Base-by-base conservation (phyloP, 2,797 vertebrate species). In the Saguinus oedipus region DNA sequence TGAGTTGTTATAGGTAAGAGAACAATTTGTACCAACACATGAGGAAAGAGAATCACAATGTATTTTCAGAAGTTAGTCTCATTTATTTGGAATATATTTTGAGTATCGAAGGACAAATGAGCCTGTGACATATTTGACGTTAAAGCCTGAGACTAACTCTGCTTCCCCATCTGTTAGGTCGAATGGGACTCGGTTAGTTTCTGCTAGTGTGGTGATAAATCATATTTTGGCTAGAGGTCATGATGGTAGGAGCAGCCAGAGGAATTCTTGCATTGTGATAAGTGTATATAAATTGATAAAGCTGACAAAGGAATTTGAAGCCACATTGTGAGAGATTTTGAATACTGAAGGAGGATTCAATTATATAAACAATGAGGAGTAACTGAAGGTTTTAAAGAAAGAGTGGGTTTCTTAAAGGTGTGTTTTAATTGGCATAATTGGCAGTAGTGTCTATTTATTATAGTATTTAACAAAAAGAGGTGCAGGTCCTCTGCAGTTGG, bases 371-470 rank as follows among this genome's bases (percentile, higher is more conserved):
- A 84, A 10, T 64, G 44, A 94, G 26, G 13, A 75, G 4, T 92
- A 70, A 70, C 19, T 10, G 3, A 82, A 96, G 36, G 15, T 55
- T 74, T 92, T 85, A 94, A 20, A 74, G 72, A 14, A 79, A 94
- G 15, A 91, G n/a, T n/a, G 36, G 53, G 74, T 59, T 88, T 50
- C 59, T 78, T 57, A 53, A 68, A 72, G n/a, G 24, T 53, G 4
- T 36, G 27, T n/a, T 70, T 55, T 82, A 27, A 46, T 44, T 24
- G 82, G 39, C 75, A 68, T 80, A 55, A 57, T 39, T 22, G 33
- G 8, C 53, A 89, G 74, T 39, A n/a, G 20, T 36, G 19, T 42
- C 79, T 42, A 2, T 61, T 61, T 39, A n/a, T 30, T 24, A 27
- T 24, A 61, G 24, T 48, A 64, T 44, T 85, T 27, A 64, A 57